Conservation (phyloP, 2,797 vertebrate genomes). For the Hirundo rustica region DNA sequence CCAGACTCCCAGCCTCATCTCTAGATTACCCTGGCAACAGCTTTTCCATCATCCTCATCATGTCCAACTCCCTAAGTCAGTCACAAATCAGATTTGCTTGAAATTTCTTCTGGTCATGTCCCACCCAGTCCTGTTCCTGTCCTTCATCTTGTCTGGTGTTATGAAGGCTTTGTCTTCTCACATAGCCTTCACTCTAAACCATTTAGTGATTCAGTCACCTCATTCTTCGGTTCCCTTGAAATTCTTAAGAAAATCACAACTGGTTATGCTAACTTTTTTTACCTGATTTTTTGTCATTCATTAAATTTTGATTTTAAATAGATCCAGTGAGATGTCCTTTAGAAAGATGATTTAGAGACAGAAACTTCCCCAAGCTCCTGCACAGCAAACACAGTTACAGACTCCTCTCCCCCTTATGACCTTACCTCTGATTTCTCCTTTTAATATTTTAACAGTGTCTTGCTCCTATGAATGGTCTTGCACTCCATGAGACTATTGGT, state of each 20-base stretch:
- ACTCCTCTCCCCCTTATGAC: background rate
- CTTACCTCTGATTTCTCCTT: background rate
- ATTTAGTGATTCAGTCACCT: background rate
- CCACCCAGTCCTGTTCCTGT: background rate
- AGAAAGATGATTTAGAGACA: background rate
- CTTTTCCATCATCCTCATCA: background rate
- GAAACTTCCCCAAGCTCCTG: background rate
- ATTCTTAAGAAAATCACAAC: background rate
- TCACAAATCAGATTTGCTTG: background rate
- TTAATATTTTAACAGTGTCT: background rate
- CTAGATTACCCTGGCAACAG: constrained; percentile 44
- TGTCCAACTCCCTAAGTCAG: background rate
- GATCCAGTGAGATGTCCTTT: background rate
- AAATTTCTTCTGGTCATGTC: background rate
- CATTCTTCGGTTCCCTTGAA: background rate
- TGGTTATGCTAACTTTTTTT: background rate
- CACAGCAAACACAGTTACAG: background rate
- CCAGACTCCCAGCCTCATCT: background rate
- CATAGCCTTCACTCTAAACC: background rate
- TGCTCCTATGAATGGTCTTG: background rate
- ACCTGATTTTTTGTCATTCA: background rate
- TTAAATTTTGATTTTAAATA: background rate
- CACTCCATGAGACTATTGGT: background rate
- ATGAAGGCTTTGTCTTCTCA: background rate
- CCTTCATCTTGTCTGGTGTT: background rate